These are phyloP conservation scores for Conops quadrifasciatus DNA, from an alignment of 2,888 invertebrate genomes.

Conservation along the genomic window DNA sequence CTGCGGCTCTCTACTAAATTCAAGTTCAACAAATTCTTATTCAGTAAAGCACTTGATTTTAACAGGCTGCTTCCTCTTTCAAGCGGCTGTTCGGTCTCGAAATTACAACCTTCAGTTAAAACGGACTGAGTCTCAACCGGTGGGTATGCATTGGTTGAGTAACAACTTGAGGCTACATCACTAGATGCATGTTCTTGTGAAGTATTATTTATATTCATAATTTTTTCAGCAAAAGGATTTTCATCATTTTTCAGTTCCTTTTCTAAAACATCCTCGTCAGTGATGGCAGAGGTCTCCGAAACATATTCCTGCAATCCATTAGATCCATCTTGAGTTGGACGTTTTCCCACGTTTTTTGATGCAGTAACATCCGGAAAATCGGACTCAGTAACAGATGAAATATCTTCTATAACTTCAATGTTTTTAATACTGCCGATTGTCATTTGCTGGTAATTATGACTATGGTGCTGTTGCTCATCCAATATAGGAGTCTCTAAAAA, in stretches of 20 bases:
- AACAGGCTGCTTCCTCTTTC: conserved; percentile 63
- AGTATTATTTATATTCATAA: conserved; percentile 56
- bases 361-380: conserved; percentile 42
- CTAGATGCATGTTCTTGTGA: neutral
- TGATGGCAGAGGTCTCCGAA: neutral
- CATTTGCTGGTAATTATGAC: conserved; percentile 33
- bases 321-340: conserved; percentile 21
- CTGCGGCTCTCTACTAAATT: conserved; percentile 54
- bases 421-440: conserved; percentile 38
- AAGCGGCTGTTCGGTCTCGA: conserved; percentile 62
- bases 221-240: conserved; percentile 60
- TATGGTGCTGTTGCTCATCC: conserved; percentile 57
- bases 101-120: conserved; percentile 63
- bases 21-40: conserved; percentile 62
- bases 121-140: conserved; percentile 63
- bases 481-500: conserved; percentile 63
- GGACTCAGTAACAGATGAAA: too few relatives aligned
- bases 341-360: conserved; percentile 31
- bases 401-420: conserved; percentile 46
- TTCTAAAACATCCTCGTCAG: conserved; percentile 33
- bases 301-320: conserved; percentile 18
- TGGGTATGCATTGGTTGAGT: conserved; percentile 38
- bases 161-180: conserved; percentile 35
- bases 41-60: conserved; percentile 58
- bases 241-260: conserved; percentile 52